phyloP scores from a whole-genome alignment of 2,113 vertebrate species.

The Hyperoodon ampullatus region DNA sequence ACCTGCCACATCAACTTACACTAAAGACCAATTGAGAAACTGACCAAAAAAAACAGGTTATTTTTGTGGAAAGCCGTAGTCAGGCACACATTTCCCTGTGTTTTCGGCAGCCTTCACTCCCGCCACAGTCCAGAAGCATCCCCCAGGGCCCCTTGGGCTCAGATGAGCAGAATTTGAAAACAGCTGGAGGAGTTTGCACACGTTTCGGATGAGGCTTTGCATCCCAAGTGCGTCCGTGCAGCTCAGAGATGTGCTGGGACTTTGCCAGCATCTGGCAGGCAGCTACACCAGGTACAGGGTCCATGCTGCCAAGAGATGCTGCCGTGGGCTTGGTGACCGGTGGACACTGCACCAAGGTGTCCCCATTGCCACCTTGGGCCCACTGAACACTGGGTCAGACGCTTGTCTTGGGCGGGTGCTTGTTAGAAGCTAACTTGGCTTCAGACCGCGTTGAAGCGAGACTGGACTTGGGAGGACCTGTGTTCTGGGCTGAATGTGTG shows the following conservation, averaged over 20 bases:
- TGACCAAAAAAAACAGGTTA: neutral
- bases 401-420: too few species aligned
- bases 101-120: neutral
- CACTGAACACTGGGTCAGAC: neutral
- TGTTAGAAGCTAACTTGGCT: neutral
- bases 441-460: neutral
- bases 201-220: neutral
- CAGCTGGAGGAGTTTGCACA: neutral
- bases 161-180: neutral
- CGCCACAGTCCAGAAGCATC: accelerated
- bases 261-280: neutral
- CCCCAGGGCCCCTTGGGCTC: neutral
- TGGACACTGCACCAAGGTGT: too few species aligned
- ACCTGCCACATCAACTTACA: neutral
- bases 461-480: neutral
- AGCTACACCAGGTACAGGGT: accelerated
- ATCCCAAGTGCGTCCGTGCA: accelerated
- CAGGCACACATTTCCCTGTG: neutral
- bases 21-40: neutral
- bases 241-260: neutral
- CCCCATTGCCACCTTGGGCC: neutral
- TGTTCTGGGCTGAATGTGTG: neutral
- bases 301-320: neutral
- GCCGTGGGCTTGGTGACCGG: too few species aligned
- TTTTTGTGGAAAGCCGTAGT: neutral